Evolutionary conservation across 1,140 invertebrate genomes (phyloP).

Genomic region (Phymastichus coffea): DNA sequence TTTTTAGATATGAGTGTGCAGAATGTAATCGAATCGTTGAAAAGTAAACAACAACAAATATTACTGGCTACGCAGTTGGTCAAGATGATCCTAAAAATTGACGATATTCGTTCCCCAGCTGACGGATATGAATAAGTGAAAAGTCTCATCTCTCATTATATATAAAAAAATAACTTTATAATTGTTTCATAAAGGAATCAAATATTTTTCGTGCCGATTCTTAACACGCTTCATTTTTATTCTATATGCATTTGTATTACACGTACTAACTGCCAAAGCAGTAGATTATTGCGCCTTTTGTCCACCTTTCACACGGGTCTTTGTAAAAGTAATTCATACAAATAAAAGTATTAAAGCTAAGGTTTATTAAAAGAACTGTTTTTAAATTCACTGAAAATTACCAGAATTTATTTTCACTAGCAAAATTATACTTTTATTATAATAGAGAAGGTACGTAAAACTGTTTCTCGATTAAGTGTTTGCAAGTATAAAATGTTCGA

Average conservation of each 20-base stretch:
- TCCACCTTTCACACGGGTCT: not conserved
- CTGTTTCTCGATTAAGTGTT: no score
- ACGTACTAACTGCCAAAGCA: slow-evolving; percentile 1
- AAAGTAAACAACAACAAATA: slow-evolving; percentile 97
- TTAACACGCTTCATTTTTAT: slow-evolving; percentile 28
- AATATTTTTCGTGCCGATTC: slow-evolving; percentile 11
- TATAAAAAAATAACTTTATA: slow-evolving; percentile 16
- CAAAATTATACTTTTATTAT: no score
- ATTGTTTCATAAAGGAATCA: slow-evolving; percentile 15
- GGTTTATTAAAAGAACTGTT: no score
- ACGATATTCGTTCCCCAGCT: slow-evolving; percentile 87
- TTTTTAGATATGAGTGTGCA: slow-evolving; percentile 91
- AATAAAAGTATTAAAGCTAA: slow-evolving; percentile 21
- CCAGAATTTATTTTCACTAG: no score
- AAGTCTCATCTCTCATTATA: slow-evolving; percentile 4
- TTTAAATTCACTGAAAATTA: no score
- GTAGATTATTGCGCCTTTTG: not conserved
- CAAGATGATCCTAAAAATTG: slow-evolving; percentile 99
- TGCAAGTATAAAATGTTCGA: no score
- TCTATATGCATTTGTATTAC: slow-evolving; percentile 26
- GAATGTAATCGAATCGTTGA: slow-evolving; percentile 95
- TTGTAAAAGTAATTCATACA: slow-evolving; percentile 19
- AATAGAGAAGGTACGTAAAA: no score
- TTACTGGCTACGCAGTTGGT: slow-evolving; percentile 94
- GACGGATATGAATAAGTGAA: slow-evolving; percentile 53